A percentile compares a stretch with the other conserved stretches of the same genome.
Conservation (phyloP, 2,113 vertebrate genomes). For the Oplegnathus fasciatus region DNA sequence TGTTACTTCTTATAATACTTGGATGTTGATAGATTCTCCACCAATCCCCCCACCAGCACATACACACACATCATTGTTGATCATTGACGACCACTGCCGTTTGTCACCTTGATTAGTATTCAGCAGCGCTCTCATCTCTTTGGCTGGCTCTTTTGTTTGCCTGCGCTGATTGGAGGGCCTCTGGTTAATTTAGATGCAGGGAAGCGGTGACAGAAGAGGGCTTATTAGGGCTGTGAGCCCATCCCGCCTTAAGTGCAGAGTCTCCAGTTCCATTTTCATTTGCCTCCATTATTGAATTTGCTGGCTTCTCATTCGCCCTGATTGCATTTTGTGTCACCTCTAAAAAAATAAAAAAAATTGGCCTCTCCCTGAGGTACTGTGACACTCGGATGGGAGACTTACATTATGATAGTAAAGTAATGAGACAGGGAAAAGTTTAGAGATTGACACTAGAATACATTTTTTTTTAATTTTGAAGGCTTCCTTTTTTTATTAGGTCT, state of each 20-base stretch:
- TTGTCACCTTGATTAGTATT: slow-evolving; percentile 69
- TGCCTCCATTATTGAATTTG: slow-evolving; percentile 82
- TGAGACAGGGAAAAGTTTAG: slow-evolving; percentile 49
- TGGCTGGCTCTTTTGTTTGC: slow-evolving; percentile 78
- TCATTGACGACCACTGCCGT: slow-evolving; percentile 9
- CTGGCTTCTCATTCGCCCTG: slow-evolving; percentile 71
- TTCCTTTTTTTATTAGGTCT: slow-evolving; percentile 23
- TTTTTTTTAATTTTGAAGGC: slow-evolving; percentile 1
- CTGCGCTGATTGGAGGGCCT: slow-evolving; percentile 75
- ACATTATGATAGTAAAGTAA: slow-evolving; percentile 23
- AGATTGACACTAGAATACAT: slow-evolving; percentile 7
- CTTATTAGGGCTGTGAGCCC: slow-evolving; percentile 77
- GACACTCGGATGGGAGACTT: slow-evolving; percentile 18
- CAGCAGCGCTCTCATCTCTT: slow-evolving; percentile 46
- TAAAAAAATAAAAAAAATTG: slow-evolving; percentile 48
- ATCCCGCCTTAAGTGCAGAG: slow-evolving; percentile 78
- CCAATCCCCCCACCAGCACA: not conserved
- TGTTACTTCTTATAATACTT: not conserved
- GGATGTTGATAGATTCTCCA: not conserved
- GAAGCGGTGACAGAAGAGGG: slow-evolving; percentile 77
- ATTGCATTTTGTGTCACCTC: slow-evolving; percentile 85
- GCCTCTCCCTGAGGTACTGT: slow-evolving; percentile 20
- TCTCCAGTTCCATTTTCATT: slow-evolving; percentile 81
- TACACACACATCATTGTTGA: not conserved
- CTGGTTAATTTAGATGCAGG: slow-evolving; percentile 79